Percentiles rank a stretch among this genome's conserved stretches.
Conservation (phyloP, 2,113 vertebrate species). For the Macaca mulatta region DNA sequence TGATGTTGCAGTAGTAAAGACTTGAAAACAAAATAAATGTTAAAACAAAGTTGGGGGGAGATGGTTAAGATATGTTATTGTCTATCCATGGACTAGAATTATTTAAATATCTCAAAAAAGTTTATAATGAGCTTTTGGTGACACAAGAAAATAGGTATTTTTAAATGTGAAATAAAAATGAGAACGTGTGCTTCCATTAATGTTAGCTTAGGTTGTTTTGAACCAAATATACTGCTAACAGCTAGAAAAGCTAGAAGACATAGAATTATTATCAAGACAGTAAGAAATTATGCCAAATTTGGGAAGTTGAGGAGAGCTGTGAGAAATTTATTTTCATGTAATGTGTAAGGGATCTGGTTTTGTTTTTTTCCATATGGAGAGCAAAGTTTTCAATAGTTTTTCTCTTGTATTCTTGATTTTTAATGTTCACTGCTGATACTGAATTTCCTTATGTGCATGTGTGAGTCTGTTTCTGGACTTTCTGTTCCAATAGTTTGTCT, state of each 20-base stretch:
- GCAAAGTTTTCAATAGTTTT: not conserved
- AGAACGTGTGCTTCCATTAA: not conserved
- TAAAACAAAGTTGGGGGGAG: not conserved
- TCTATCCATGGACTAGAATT: not conserved
- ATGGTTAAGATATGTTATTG: not conserved
- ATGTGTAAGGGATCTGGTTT: not conserved
- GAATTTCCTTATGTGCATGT: not conserved
- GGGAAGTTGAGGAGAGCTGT: not conserved
- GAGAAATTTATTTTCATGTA: not conserved
- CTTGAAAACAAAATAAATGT: slow-evolving; percentile 40
- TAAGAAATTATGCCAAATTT: not conserved
- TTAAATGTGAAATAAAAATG: not conserved
- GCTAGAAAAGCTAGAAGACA: not conserved
- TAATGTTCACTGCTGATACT: not conserved
- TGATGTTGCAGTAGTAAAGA: not conserved
- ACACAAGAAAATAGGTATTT: not conserved
- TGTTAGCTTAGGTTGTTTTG: not conserved
- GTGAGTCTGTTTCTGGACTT: not conserved
- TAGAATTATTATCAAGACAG: not conserved
- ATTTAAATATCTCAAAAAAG: not conserved
- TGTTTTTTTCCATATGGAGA: not conserved
- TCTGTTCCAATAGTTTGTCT: not conserved
- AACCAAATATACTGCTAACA: slow-evolving; percentile 15
- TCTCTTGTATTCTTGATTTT: not conserved
- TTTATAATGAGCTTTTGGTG: slow-evolving; percentile 34